These are phyloP conservation scores for Siniperca undulata DNA, from an alignment of 2,797 vertebrate genomes.

Conservation along the genomic window DNA sequence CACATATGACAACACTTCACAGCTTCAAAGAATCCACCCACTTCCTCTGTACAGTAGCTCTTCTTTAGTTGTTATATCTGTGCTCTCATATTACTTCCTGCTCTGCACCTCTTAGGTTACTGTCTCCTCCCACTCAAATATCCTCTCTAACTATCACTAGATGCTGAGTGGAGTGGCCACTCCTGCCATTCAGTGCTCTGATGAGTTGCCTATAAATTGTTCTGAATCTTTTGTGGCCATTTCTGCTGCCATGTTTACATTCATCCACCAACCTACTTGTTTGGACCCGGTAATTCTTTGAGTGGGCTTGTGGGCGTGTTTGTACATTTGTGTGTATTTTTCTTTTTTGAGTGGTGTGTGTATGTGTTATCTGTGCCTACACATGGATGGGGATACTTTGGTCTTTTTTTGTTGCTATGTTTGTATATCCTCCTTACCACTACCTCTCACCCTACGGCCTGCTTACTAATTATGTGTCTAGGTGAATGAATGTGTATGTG, in stretches of 20 bases:
- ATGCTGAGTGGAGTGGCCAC: conserved; percentile 41
- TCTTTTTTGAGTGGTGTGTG: conserved; percentile 4
- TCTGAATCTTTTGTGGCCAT: conserved; percentile 27
- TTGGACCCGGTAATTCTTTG: conserved; percentile 41
- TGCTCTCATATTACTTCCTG: conserved; percentile 25
- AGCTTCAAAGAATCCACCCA: conserved; percentile 43
- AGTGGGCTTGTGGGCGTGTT: conserved; percentile 34
- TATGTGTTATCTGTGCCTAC: conserved; percentile 21
- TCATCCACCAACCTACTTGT: conserved; percentile 49
- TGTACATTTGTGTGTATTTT: conserved; percentile 14
- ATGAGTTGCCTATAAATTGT: conserved; percentile 45
- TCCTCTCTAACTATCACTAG: conserved; percentile 34
- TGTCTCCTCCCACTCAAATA: conserved; percentile 58
- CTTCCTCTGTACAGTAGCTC: conserved; percentile 21
- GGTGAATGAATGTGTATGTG: conserved; percentile 1
- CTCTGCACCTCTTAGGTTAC: conserved; percentile 33
- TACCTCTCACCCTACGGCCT: background rate
- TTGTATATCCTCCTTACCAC: conserved; percentile 14
- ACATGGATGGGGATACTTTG: background rate
- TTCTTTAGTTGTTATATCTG: conserved; percentile 31
- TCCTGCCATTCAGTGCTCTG: conserved; percentile 25
- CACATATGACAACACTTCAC: conserved; percentile 19
- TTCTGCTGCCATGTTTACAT: conserved; percentile 54
- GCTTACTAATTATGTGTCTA: conserved; percentile 16
- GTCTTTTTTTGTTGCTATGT: conserved; percentile 1